phyloP scores from a whole-genome alignment of 2,797 vertebrate genomes.

The Hydrocynus forskahlii region DNA sequence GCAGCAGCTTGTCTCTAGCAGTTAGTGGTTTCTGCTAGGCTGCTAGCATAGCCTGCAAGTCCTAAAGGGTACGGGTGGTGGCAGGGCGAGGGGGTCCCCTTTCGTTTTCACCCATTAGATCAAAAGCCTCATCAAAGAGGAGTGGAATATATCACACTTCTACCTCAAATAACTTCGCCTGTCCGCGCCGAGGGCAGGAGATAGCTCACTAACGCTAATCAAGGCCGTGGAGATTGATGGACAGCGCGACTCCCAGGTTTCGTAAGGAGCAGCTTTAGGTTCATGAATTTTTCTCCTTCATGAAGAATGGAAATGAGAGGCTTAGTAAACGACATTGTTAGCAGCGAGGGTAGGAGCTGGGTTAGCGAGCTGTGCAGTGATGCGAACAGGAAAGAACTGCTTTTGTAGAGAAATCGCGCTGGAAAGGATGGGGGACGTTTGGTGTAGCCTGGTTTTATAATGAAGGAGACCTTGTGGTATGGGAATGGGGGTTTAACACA shows the following conservation, averaged over 20 bases:
- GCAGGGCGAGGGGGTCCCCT: neutral
- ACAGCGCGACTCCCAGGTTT: neutral
- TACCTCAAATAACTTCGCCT: conserved; percentile 6
- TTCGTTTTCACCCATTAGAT: conserved; percentile 3
- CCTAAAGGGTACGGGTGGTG: too few relatives aligned
- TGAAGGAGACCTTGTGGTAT: too few relatives aligned
- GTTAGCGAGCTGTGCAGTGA: neutral
- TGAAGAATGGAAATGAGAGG: neutral
- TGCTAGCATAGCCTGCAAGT: neutral
- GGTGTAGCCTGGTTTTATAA: neutral
- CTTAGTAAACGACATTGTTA: conserved; percentile 5
- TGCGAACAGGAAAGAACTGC: neutral
- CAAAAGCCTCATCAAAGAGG: conserved; percentile 21
- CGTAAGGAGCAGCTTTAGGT: conserved; percentile 1
- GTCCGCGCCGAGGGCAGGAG: neutral
- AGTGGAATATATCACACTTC: conserved; percentile 7
- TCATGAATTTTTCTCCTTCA: neutral
- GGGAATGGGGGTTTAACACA: neutral
- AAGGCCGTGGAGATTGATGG: neutral
- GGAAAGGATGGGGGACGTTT: neutral
- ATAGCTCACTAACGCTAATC: conserved; percentile 24
- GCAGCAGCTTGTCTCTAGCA: neutral
- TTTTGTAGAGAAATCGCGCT: neutral
- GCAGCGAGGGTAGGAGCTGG: neutral
- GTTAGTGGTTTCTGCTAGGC: neutral